Percentiles rank a stretch among this genome's conserved stretches.
These are phyloP conservation scores for Oryzias sinensis DNA, from an alignment of 2,797 vertebrate genomes.

Conservation along the genomic window DNA sequence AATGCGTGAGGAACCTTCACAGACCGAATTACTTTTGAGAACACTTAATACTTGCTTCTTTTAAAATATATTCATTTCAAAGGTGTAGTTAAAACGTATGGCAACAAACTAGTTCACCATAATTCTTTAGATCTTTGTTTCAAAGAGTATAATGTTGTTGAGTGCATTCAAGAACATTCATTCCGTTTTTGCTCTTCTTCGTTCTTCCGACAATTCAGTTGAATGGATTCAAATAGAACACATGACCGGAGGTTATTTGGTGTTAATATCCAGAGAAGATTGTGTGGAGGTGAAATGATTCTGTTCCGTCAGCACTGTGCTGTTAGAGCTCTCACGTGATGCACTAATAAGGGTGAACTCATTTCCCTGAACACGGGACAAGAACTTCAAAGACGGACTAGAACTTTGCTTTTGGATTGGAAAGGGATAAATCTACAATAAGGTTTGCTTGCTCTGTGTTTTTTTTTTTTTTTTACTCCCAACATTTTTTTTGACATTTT, in stretches of 20 bases:
- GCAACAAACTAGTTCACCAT: constrained; percentile 31
- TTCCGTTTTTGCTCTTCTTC: constrained; percentile 11
- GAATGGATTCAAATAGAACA: constrained; percentile 40
- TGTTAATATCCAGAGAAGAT: constrained; percentile 56
- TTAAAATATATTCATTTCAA: constrained; percentile 10
- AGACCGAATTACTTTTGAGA: no score
- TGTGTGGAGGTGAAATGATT: constrained; percentile 35
- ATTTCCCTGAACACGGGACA: constrained; percentile 53
- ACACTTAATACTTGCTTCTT: no score
- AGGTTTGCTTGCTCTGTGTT: constrained; percentile 71
- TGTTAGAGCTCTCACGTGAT: constrained; percentile 48
- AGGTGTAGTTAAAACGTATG: constrained; percentile 17
- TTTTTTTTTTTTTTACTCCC: not conserved
- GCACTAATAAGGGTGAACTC: constrained; percentile 61
- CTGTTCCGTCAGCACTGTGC: constrained; percentile 70
- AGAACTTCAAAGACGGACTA: constrained; percentile 70
- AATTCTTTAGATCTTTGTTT: constrained; percentile 29
- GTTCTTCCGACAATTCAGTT: constrained; percentile 9
- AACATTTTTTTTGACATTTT: constrained; percentile 15
- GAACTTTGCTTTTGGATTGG: constrained; percentile 69
- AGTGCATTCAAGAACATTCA: constrained; percentile 27
- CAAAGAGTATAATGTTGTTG: no score
- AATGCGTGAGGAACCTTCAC: no score
- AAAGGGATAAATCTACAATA: constrained; percentile 79
- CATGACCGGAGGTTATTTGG: constrained; percentile 58